phyloP scores from a whole-genome alignment of 2,797 vertebrate genomes.

The Labeo calbasu region DNA sequence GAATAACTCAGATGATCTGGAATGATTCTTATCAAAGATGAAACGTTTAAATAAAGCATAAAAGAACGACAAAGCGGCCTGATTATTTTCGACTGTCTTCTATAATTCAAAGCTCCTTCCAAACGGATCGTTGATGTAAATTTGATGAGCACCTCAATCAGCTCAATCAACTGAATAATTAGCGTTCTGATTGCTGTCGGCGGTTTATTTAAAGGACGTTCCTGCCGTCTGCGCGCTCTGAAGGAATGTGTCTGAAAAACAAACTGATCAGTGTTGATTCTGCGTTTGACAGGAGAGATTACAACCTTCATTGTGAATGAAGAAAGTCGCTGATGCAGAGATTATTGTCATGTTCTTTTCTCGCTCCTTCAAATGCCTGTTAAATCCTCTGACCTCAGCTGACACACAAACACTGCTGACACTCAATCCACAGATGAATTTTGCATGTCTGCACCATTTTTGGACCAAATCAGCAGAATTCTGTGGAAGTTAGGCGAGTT shows the following conservation, averaged over 20 bases:
- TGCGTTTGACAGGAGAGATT: constrained; percentile 51
- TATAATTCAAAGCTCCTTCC: neutral
- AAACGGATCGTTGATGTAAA: neutral
- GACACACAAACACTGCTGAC: constrained; percentile 9
- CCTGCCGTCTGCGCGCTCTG: constrained; percentile 7
- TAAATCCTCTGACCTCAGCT: constrained; percentile 37
- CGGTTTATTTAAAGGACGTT: neutral
- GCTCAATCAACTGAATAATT: neutral
- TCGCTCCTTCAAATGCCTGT: constrained; percentile 35
- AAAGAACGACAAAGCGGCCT: neutral
- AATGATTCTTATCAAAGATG: neutral
- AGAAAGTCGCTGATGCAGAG: constrained; percentile 48
- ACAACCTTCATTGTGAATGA: constrained; percentile 22
- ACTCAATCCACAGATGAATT: neutral
- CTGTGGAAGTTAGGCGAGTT: neutral
- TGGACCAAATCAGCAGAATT: neutral
- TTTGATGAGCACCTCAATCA: constrained; percentile 30
- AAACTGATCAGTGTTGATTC: constrained; percentile 39
- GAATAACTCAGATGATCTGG: neutral
- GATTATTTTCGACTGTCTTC: neutral
- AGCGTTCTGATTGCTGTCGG: neutral
- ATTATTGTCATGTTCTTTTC: constrained; percentile 33
- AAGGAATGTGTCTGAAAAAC: constrained; percentile 44
- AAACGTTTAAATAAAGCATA: neutral
- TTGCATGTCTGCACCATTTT: constrained; percentile 8